Base-by-base conservation (phyloP, 2,888 invertebrate species). In the Cryptus viduatorius region DNA sequence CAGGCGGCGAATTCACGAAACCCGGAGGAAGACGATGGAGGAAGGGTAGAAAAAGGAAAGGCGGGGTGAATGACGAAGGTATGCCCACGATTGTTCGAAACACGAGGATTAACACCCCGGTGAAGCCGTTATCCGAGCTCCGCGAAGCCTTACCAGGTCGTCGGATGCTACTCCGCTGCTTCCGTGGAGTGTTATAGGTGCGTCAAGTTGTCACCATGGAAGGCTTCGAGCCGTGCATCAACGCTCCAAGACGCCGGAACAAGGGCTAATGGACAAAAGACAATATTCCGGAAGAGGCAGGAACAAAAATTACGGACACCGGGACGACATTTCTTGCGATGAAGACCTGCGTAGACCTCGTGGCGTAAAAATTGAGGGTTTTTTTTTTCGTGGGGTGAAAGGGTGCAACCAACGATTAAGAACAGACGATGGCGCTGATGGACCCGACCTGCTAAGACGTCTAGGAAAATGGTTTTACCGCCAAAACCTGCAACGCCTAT, bases 81-180 rank as follows among this genome's bases (percentile, higher is more conserved):
- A 48, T 59, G 24, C 50, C 50, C 10, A 5, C 44, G 19, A 8
- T n/a, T 65, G 64, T 71, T 77, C 56, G 19, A 37, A 50, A 72
- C 19, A n/a, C 29, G 48, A 24, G 42, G 10, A 19, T 78, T 73
- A 44, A 61, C 68, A 82, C 78, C 67, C 65, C 67, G 78, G 50
- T 68, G 82, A 82, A 78, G 50, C 73, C 53, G 61, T 82, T 82
- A 73, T 82, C 67, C 78, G 68, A 29, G 48, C 46, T 78, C 67
- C 24, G 37, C 37, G 56, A 42, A 72, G 31, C 56, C 65, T n/a
- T 46, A 19, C 73, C 42, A 59, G 82, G 72, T 72, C 67, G 50
- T 44, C 24, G 16, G 19, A 78, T 42, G 82, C 24, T 12, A 19
- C 37, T 42, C 12, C 29, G 19, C 31, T 4, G 14, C 29, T 8